Conservation (phyloP, 2,797 vertebrate genomes). For the Tenualosa ilisha region DNA sequence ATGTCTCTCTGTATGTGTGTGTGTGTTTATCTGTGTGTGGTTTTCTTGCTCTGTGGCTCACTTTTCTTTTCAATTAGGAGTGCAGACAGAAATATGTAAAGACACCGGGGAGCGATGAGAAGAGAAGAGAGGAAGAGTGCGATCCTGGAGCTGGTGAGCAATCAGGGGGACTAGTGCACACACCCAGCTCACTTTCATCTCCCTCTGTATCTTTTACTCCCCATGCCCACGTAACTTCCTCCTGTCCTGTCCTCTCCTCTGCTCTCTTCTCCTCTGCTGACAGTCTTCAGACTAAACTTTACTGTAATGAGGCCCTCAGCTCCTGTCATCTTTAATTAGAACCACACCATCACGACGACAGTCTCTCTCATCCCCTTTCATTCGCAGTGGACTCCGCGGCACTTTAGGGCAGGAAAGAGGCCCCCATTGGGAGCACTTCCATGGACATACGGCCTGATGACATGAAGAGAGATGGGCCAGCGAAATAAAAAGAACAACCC, state of each 20-base stretch:
- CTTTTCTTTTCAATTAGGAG: slow-evolving; percentile 22
- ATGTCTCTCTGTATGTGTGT: neutral
- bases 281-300: slow-evolving; percentile 19
- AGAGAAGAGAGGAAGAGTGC: neutral
- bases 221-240: neutral
- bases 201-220: neutral
- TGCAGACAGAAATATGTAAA: slow-evolving; percentile 1
- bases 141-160: neutral
- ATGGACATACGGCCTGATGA: slow-evolving; percentile 19
- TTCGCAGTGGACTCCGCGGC: neutral
- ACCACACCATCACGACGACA: neutral
- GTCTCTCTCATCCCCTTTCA: neutral
- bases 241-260: neutral
- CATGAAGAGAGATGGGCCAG: neutral
- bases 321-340: slow-evolving; percentile 24
- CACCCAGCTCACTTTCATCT: neutral
- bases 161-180: neutral
- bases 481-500: neutral
- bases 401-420: neutral
- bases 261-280: neutral
- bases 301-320: slow-evolving; percentile 19
- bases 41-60: neutral
- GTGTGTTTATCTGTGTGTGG: neutral
- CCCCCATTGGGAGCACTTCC: neutral
- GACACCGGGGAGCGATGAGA: slow-evolving; percentile 30